Conservation (phyloP, 2,888 invertebrate species). For the Cheilosia soror region DNA sequence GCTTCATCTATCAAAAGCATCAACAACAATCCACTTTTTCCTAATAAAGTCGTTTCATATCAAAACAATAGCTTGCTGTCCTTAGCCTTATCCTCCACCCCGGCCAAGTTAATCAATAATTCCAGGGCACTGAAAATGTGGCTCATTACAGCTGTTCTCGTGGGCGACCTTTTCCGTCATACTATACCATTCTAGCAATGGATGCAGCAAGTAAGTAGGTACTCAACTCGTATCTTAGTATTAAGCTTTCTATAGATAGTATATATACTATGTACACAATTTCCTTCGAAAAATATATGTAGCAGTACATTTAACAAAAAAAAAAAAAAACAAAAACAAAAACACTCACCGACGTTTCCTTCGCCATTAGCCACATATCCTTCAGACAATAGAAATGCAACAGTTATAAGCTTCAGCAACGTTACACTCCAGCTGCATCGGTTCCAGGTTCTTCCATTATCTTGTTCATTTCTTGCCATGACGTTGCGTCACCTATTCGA, state of each 20-base stretch:
- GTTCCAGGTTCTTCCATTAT: slow-evolving; percentile 71
- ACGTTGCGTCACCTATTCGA: slow-evolving; percentile 78
- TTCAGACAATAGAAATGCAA: slow-evolving; percentile 76
- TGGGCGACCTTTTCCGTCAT: slow-evolving; percentile 19
- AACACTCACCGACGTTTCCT: slow-evolving; percentile 83
- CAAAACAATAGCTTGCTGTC: slow-evolving; percentile 19
- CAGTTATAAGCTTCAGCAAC: slow-evolving; percentile 65
- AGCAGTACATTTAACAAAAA: neutral
- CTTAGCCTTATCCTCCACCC: neutral
- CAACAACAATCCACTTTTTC: slow-evolving; percentile 8
- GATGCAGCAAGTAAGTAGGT: slow-evolving; percentile 15
- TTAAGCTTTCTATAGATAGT: too few species aligned
- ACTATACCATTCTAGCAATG: slow-evolving; percentile 15
- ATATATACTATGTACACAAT: neutral
- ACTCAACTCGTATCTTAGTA: slow-evolving; percentile 5
- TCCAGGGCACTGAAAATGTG: slow-evolving; percentile 35
- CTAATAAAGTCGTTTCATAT: slow-evolving; percentile 2
- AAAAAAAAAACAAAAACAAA: slow-evolving; percentile 14
- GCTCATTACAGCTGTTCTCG: slow-evolving; percentile 37
- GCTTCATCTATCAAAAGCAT: neutral
- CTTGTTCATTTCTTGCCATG: slow-evolving; percentile 83
- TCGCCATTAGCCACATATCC: slow-evolving; percentile 80
- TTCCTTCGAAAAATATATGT: neutral
- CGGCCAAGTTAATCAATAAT: slow-evolving; percentile 54
- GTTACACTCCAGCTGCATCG: slow-evolving; percentile 68